These are phyloP conservation scores for Callyntrura sp. DNA, from an alignment of 2,888 invertebrate genomes.

Conservation along the genomic window DNA sequence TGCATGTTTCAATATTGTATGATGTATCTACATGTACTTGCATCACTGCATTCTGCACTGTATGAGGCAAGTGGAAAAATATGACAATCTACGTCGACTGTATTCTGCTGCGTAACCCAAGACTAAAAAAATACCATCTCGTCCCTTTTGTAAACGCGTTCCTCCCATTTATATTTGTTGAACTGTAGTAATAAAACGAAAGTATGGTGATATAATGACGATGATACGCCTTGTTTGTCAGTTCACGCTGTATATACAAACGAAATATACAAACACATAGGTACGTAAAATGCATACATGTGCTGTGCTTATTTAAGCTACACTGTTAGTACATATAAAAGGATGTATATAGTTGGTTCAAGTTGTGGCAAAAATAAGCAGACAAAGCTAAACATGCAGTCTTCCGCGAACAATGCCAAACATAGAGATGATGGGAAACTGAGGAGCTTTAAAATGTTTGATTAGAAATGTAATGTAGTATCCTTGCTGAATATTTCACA, in stretches of 20 bases:
- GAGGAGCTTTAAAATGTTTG: too few species aligned
- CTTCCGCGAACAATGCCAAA: too few species aligned
- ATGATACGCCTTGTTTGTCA: conserved; percentile 62
- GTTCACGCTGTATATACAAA: conserved; percentile 33
- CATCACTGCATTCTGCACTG: background rate
- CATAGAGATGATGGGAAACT: background rate
- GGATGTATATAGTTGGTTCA: too few species aligned
- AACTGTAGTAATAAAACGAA: background rate
- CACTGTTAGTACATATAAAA: too few species aligned
- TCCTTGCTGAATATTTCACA: too few species aligned
- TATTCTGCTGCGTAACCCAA: too few species aligned
- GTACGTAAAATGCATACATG: background rate
- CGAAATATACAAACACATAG: conserved; percentile 3
- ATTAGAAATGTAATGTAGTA: too few species aligned
- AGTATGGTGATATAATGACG: too few species aligned
- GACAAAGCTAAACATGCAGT: background rate
- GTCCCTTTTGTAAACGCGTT: background rate
- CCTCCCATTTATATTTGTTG: background rate
- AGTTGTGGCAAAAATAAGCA: too few species aligned
- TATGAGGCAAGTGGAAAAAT: background rate
- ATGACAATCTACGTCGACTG: conserved; percentile 1
- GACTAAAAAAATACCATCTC: background rate
- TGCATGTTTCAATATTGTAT: background rate
- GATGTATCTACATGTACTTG: background rate
- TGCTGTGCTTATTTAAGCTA: too few species aligned